phyloP scores from a whole-genome alignment of 1,140 invertebrate genomes.

The Paraescarpia echinospica region DNA sequence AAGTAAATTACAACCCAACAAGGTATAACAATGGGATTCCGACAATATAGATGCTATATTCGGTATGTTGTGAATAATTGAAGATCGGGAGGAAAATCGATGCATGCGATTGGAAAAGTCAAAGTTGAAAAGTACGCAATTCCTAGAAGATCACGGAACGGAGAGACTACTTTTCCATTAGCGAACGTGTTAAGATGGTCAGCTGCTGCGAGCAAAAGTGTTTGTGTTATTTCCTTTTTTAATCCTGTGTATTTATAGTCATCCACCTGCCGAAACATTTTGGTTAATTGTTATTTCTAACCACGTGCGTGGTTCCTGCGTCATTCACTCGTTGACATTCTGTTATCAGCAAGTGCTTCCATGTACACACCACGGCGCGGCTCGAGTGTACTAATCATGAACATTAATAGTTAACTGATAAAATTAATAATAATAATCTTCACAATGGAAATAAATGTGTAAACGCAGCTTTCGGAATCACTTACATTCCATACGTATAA shows the following conservation, averaged over 20 bases:
- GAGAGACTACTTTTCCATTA: not conserved
- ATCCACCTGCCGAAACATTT: not conserved
- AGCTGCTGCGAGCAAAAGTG: not conserved
- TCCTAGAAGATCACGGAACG: not conserved
- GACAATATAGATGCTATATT: not conserved
- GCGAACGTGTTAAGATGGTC: not conserved
- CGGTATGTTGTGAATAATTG: not conserved
- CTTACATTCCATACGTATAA: not conserved
- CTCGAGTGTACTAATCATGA: not conserved
- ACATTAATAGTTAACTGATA: not conserved
- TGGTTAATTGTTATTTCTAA: not conserved
- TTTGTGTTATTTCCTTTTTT: not conserved
- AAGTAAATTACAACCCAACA: not conserved
- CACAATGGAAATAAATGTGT: not conserved
- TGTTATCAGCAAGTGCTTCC: no score
- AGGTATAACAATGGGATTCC: not conserved
- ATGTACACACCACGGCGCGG: no score
- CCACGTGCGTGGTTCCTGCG: not conserved
- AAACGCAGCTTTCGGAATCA: not conserved
- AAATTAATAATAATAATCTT: not conserved
- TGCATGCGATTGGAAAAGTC: not conserved
- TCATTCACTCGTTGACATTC: not conserved
- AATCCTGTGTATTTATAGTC: not conserved
- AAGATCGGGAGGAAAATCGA: not conserved
- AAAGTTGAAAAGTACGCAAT: not conserved